Base-by-base conservation (phyloP, 1,140 invertebrate species). In the Globodera ellingtonae region DNA sequence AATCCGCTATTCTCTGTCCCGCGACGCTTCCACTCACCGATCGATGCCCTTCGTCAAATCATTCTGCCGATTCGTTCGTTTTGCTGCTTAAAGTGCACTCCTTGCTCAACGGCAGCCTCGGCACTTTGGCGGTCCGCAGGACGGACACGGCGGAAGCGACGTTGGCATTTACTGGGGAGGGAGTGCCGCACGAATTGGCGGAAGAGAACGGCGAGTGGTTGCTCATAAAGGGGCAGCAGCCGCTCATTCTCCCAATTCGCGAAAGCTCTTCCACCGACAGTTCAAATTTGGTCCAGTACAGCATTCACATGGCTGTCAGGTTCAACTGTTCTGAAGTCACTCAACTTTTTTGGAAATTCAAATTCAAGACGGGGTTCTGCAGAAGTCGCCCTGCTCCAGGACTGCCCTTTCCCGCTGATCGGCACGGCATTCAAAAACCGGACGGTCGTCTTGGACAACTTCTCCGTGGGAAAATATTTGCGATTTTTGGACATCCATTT, bases 101-200 rank as follows among this genome's bases (percentile, higher is more conserved):
- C 9, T 1, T 70, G 24, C 9, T 70, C 67, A 18, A 44, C 46
- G 35, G 67, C 9, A 70, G 67, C n/a, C 24, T 6, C 24, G 67
- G 67, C 21, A 70, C 67, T 70, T 24, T 70, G 67, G 67, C 67
- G 10, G 67, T 70, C 13, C 67, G 67, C 10, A 70, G 18, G 15
- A 62, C 10, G 3, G 35, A 70, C 46, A 44, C 67, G 9, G 67
- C 67, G 24, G 13, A 13, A 9, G 46, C 9, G 35, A 18, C 67
- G 46, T 24, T 47, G 21, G 46, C 67, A 70, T 70, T 47, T 0
- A 0, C 67, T 13, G 46, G 4, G 2, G 46, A 70, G n/a, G 67
- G 67, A 24, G 35, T 62, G 56, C 56, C 56, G 5, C 4, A 18
- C 56, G 56, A 62, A 62, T 6, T 62, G 56, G 56, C 6, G 18